phyloP scores from a whole-genome alignment of 2,113 vertebrate species.

The Austrofundulus limnaeus region DNA sequence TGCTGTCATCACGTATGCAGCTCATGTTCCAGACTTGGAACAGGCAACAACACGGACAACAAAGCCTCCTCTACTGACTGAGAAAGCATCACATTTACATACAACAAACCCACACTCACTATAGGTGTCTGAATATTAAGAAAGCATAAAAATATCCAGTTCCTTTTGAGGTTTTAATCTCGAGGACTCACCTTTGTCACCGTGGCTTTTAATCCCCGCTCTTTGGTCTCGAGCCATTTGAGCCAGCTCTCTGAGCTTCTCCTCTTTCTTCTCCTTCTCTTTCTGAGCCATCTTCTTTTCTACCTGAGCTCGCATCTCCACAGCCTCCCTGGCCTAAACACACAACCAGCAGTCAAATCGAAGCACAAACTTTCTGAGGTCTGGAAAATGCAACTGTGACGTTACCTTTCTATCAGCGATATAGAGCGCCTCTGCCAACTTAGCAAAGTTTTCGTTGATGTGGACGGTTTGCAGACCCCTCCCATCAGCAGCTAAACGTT shows the following conservation, averaged over 20 bases:
- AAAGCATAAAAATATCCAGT: neutral
- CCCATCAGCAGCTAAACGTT: constrained; percentile 95
- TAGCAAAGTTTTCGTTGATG: constrained; percentile 98
- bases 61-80: neutral
- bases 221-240: constrained; percentile 95
- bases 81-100: neutral
- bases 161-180: neutral
- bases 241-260: constrained; percentile 95
- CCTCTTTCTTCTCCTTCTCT: constrained; percentile 98
- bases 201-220: constrained; percentile 95
- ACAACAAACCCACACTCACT: neutral
- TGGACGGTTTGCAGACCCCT: constrained; percentile 95
- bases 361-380: neutral
- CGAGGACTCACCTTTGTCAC: constrained; percentile 86
- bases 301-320: constrained; percentile 98
- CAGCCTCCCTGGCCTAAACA: constrained; percentile 91
- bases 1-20: constrained; percentile 25
- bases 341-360: neutral
- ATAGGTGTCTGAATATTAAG: neutral
- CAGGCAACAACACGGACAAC: constrained; percentile 6
- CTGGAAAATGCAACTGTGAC: neutral
- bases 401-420: constrained; percentile 94
- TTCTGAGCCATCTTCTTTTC: constrained; percentile 99
- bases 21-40: constrained; percentile 28
- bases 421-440: constrained; percentile 95